Evolutionary conservation across 1,140 invertebrate genomes (phyloP), one percentile per base, ranked within the genome.

Genomic region (Drosophila chauvacae): DNA sequence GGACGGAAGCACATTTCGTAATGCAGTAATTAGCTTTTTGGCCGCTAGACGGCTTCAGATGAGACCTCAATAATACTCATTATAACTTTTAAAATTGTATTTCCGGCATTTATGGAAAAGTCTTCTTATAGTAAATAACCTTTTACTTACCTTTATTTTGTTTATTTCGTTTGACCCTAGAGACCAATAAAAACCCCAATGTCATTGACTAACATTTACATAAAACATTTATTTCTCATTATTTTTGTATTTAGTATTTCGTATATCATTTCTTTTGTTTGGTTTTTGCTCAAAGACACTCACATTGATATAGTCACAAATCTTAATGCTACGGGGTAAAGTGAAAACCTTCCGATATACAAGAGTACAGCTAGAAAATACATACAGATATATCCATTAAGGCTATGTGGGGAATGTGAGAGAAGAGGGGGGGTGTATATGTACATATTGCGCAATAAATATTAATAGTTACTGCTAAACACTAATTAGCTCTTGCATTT

Each of bases 171-270:
- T 28, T 3, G 0, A 7, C 11, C 35, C 35, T 7, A 30, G 11
- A 48, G 10, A 26, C 42, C 26, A 51, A 13, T 20, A 71, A 71
- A 57, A 58, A 55, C 6, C 3, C 13, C 13, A 30, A 9, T 18
- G 23, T 13, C 20, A 47, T 3, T 14, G 23, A 68, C 73, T 88
- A 90, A 90, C 85, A 88, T 90, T 75, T 90, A 90, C 85, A 90
- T 90, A 90, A 90, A 90, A 90, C 86, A 90, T 90, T 90, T 85
- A 90, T 90, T 90, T 81, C 60, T 64, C 69, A 81, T 81, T 85
- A 85, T 85, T 90, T 80, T 60, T 57, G 47, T 48, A 59, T 65
- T 71, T 85, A 48, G 44, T 56, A 64, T 69, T 59, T 72, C 50
- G 72, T 80, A 74, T 77, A 59, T 65, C 51, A 37, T 64, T 73